Evolutionary conservation across 2,113 vertebrate genomes (phyloP), one percentile per base, ranked within the genome.

Genomic region (Pipra filicauda): DNA sequence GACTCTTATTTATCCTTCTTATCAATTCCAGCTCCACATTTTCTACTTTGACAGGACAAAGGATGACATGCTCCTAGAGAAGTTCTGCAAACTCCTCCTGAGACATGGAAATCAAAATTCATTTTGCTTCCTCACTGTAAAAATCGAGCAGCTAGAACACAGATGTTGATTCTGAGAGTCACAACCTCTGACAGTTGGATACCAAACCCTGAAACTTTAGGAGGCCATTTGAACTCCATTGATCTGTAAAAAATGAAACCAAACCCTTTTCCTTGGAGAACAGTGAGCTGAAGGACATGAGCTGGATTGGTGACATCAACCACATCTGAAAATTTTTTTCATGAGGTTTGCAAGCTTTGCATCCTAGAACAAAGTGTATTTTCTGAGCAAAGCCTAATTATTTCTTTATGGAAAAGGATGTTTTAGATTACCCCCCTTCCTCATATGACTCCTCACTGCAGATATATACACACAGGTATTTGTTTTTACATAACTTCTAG

Each of bases 131-230:
- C 9, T 81, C 39, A 31, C 24, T 28, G 9, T 31, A 48, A 64
- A 87, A 52, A 5, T 65, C 46, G 11, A 59, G 6, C 46, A 76
- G 21, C 15, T 20, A 62, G 33, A 78, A 39, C 12, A 58, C 1
- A 65, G 11, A 18, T 16, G 22, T 19, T 44, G 28, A 66, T 71
- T 84, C 5, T 7, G 18, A 62, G 24, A 71, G 8, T 21, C 8
- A 8, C 9, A 57, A 0, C 6, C 9, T 85, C 33, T 17, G 9
- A 30, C 13, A 77, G 20, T 0, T 62, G 6, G 12, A 39, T 73
- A 69, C 6, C 28, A 74, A 85, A 82, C 24, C 23, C 9, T 57
- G 58, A 85, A 65, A 28, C 2, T 62, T 80, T 88, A 43, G 62
- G 48, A 79, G 22, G 8, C 27, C 27, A 11, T 30, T 78, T 22